Base-by-base conservation (phyloP, 2,113 vertebrate genomes). In the Tyto alba region DNA sequence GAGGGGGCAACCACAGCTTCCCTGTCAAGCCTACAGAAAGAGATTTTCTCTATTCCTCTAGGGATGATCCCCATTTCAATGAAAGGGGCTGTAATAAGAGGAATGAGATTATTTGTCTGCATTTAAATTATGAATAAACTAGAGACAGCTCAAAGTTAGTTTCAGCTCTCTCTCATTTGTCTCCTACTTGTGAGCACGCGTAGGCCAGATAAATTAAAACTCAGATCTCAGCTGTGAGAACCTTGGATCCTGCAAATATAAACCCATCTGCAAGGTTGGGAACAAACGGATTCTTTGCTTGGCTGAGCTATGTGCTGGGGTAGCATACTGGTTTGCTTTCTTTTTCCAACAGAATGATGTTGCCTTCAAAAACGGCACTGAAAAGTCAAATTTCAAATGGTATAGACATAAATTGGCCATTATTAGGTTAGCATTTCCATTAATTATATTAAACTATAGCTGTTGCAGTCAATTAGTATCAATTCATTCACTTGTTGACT, bases 401-500 rank as follows among this genome's bases (percentile, higher is more conserved):
- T 80, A 72, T 14, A 89, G 74, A 66, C 60, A 85, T 26, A 85
- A 95, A 93, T 79, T 76, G 34, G 32, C 75, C 55, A 69, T 74
- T 73, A 93, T 90, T 91, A 87, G 56, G 53, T 96, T 89, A 92
- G 92, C 62, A 85, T 94, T 96, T 89, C 59, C 92, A 88, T 89
- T 90, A 90, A 92, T 82, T 85, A 57, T 88, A 97, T 76, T 96
- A 62, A 96, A 92, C 71, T 94, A 88, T 47, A 96, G 91, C 92
- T 95, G 88, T 89, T 95, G 80, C 84, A 85, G 76, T 94, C 90
- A 91, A 93, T 88, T 88, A 93, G 69, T 53, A 71, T 90, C 76
- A 93, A 95, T 93, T 95, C 41, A 86, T 90, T 93, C 68, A 67
- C 85, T 96, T 91, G 90, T 93, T 95, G 96, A 96, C 90, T 97